Base-by-base conservation (phyloP, 2,797 vertebrate species). In the Vespertilio murinus region DNA sequence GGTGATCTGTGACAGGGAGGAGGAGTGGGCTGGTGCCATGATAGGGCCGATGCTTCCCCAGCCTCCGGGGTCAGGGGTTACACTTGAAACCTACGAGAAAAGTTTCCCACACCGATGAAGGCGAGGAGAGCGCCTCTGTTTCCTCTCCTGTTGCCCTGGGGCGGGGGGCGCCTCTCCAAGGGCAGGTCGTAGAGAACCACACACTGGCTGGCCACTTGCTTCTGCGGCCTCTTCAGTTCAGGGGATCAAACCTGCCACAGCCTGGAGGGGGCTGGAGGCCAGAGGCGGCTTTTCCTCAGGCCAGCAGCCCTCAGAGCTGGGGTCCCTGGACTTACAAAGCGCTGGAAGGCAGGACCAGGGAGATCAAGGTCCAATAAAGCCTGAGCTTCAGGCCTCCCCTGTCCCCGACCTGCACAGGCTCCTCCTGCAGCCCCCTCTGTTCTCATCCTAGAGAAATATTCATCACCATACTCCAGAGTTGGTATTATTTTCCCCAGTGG, bases 91-190 rank as follows among this genome's bases (percentile, higher is more conserved):
- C 40, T 20, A 8, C 28, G 6, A 14, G 18, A 38, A 83, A 69
- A 49, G 17, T 11, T 77, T 59, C 52, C 67, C 11, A 3, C 18
- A 10, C 5, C 11, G 8, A 18, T n/a, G 30, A 67, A 78, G 56
- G 33, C 0, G 35, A 89, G 61, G 38, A n/a, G 83, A 79, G 18
- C 0, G 5, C n/a, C 22, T 75, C 25, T 13, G 1, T 38, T 12
- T 74, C 18, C 56, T 5, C 7, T 14, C 0, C 2, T 2, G 10
- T 2, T 16, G 33, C 3, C 0, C 45, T 8, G 1, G 12, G 79
- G 35, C 0, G 0, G 4, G 17, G 8, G 17, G 22, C 28, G 0
- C 33, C 54, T 35, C 28, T 73, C 0, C 0, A n/a, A 40, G 61
- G 22, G 33, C 0, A 12, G 40, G 61, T 28, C 10, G 0, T 3